Base-by-base conservation (phyloP, 2,888 invertebrate genomes). In the Hololepta plana region DNA sequence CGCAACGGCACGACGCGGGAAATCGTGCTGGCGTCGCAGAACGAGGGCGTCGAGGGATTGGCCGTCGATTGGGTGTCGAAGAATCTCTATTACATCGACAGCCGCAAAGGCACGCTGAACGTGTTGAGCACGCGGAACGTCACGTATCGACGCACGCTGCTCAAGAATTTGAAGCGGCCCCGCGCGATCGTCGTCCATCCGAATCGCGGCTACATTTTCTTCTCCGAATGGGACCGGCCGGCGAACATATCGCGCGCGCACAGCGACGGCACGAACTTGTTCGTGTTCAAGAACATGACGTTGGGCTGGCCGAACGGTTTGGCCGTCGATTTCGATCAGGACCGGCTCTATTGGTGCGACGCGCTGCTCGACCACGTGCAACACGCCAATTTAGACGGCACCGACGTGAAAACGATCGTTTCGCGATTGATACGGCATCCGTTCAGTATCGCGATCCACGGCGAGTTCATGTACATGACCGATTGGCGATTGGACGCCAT, bases 251-350 rank as follows among this genome's bases (percentile, higher is more conserved):
- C 87, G 31, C 64, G 95, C 38, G 87, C 91, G 0, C 73, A 79
- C 41, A 72, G 85, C 0, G 95, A 98, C 45, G 96, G 95, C 2
- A 73, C 71, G 1, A 80, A 80, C 37, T 60, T 90, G 11, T 59
- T 81, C 3, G 81, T 90, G 1, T 93, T 95, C 47, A 74, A 79
- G 38, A 84, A 88, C 44, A 71, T 90, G 1, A 82, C 91, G 0
- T 62, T 95, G 0, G 93, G 93, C 3, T 96, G 95, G 95, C 96
- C 96, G 0, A 96, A 96, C 49, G 95, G 95, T 1, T 57, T 96
- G 3, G 84, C 90, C 2, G 82, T 96, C 34, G 96, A 96, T 54
- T 88, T 84, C 45, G 66, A 66, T 17, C 68, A 71, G 10, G 80
- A 93, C 50, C 65, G 91, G 8, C 61, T 96, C 1, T 96, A 95